phyloP scores from a whole-genome alignment of 2,797 vertebrate genomes.

The Lacerta agilis region DNA sequence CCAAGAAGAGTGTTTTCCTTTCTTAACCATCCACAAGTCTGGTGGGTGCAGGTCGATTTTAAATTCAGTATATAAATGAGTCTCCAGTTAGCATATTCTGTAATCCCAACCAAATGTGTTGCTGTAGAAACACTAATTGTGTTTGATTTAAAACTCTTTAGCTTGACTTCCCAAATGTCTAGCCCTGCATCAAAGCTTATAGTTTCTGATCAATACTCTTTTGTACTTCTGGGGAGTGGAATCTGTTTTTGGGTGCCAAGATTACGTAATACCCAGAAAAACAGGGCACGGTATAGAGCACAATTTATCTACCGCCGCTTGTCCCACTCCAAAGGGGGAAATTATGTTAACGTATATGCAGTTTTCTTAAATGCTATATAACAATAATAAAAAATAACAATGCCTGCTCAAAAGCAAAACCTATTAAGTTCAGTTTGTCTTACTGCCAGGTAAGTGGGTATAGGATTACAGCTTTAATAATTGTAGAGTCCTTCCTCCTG shows the following conservation, averaged over 20 bases:
- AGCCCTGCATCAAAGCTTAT: neutral
- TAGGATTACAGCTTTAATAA: too few species aligned
- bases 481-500: too few species aligned
- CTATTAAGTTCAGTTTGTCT: too few species aligned
- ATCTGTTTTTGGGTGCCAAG: neutral
- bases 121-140: neutral
- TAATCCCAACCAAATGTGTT: too few species aligned
- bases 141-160: neutral
- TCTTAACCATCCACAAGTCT: constrained; percentile 8
- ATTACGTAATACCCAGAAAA: too few species aligned
- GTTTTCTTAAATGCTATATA: neutral
- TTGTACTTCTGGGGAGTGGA: neutral
- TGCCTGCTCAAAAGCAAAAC: too few species aligned
- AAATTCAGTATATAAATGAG: neutral
- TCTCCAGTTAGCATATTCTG: neutral
- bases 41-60: neutral
- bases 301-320: neutral
- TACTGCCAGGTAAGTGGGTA: too few species aligned
- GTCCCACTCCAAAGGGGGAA: too few species aligned
- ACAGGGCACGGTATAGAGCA: neutral
- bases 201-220: neutral
- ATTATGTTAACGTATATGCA: neutral
- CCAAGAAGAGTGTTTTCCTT: constrained; percentile 42
- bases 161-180: neutral
- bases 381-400: too few species aligned